These are phyloP conservation scores for Eupithecia vulgata DNA, from an alignment of 2,888 invertebrate genomes.

Conservation along the genomic window DNA sequence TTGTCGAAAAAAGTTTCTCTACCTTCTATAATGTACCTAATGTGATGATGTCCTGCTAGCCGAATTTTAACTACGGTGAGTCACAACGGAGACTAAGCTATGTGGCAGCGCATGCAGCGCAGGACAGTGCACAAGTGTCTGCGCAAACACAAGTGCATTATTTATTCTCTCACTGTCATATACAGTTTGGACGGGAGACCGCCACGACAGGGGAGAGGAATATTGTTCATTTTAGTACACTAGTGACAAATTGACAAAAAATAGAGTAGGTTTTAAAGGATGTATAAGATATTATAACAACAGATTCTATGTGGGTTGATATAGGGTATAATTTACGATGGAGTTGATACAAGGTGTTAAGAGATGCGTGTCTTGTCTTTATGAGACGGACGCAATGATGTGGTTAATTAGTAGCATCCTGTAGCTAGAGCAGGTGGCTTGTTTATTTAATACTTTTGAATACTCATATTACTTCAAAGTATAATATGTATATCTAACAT, in stretches of 20 bases:
- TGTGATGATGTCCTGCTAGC: neutral
- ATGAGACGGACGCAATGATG: slow-evolving; percentile 41
- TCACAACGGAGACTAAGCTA: neutral
- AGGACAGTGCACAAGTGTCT: neutral
- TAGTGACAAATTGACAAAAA: neutral
- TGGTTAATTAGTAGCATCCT: slow-evolving; percentile 50
- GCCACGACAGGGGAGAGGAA: neutral
- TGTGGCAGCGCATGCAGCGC: too few species aligned
- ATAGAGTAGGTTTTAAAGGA: neutral
- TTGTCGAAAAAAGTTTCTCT: neutral
- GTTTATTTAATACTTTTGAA: neutral
- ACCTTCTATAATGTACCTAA: neutral
- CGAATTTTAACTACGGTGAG: neutral
- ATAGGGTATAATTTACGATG: slow-evolving; percentile 24
- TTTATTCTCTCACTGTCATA: neutral
- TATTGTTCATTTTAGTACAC: neutral
- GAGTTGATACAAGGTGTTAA: slow-evolving; percentile 12
- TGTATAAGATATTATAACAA: neutral
- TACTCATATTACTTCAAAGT: neutral
- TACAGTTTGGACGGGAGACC: neutral
- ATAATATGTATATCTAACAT: neutral
- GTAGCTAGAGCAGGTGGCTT: slow-evolving; percentile 40
- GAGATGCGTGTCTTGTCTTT: slow-evolving; percentile 33
- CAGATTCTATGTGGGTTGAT: slow-evolving; percentile 12
- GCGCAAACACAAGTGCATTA: neutral